Conservation (phyloP, 2,113 vertebrate genomes). For the Pionites leucogaster region DNA sequence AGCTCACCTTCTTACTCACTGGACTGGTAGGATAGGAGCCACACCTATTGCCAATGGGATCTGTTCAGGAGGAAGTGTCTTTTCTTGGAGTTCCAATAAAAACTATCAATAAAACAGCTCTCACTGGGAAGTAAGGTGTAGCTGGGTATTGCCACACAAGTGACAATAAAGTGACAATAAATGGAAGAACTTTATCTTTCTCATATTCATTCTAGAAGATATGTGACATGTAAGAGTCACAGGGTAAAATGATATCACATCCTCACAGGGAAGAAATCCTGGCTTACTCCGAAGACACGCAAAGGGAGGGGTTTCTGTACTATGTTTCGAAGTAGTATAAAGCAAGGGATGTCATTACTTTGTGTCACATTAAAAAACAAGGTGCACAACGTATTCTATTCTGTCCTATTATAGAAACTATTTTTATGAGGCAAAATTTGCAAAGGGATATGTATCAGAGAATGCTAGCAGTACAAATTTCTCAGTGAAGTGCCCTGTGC, state of each 20-base stretch:
- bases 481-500: not conserved
- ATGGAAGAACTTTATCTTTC: not conserved
- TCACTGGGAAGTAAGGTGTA: not conserved
- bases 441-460: not conserved
- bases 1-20: not conserved
- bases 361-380: not conserved
- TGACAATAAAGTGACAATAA: not conserved
- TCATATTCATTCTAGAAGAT: not conserved
- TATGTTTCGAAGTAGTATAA: not conserved
- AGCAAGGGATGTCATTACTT: not conserved
- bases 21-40: not conserved
- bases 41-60: not conserved
- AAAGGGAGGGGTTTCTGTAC: not conserved
- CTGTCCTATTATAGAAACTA: not conserved
- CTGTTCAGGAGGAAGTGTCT: not conserved
- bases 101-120: not conserved
- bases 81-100: not conserved
- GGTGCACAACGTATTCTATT: not conserved
- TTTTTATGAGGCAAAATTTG: not conserved
- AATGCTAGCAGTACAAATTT: not conserved
- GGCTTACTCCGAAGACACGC: not conserved
- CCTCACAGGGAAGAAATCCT: not conserved
- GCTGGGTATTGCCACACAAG: not conserved
- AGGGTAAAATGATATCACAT: not conserved
- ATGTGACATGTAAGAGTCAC: not conserved